phyloP scores from a whole-genome alignment of 1,140 invertebrate species.

The Ceratoteleas bidentatus region DNA sequence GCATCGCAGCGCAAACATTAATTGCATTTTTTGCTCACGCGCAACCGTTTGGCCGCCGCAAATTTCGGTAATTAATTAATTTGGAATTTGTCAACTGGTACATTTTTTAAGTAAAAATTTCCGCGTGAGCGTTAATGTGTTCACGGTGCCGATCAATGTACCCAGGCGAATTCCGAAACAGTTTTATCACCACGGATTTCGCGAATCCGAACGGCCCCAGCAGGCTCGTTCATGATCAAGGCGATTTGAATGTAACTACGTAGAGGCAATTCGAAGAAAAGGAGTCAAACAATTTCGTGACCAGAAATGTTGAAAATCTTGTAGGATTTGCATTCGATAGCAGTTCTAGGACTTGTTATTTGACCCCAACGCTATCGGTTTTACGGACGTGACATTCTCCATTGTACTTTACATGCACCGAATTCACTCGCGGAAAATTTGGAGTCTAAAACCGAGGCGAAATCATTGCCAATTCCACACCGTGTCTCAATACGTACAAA shows the following conservation, averaged over 20 bases:
- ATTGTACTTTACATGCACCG: constrained; percentile 67
- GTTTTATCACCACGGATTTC: too few relatives aligned
- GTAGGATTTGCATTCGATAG: constrained; percentile 67
- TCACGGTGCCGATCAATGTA: too few relatives aligned
- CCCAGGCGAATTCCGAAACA: not conserved
- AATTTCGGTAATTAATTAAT: not conserved
- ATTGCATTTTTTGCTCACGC: too few relatives aligned
- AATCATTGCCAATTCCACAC: constrained; percentile 65
- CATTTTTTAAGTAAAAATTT: too few relatives aligned
- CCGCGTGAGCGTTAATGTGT: too few relatives aligned
- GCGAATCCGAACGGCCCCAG: constrained; percentile 12
- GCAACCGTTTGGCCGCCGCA: too few relatives aligned
- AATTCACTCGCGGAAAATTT: constrained; percentile 67
- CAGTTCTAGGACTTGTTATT: constrained; percentile 67
- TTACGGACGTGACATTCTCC: constrained; percentile 66
- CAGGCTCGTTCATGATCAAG: constrained; percentile 44
- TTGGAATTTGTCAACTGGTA: too few relatives aligned
- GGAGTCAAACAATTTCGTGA: constrained; percentile 69
- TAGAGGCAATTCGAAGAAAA: constrained; percentile 66
- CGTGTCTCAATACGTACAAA: constrained; percentile 58
- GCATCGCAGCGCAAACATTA: too few relatives aligned
- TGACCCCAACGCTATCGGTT: constrained; percentile 67
- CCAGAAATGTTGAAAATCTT: constrained; percentile 68
- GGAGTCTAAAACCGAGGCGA: constrained; percentile 61
- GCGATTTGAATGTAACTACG: constrained; percentile 58